Base-by-base conservation (phyloP, 1,140 invertebrate species). In the Heliconius melpomene region DNA sequence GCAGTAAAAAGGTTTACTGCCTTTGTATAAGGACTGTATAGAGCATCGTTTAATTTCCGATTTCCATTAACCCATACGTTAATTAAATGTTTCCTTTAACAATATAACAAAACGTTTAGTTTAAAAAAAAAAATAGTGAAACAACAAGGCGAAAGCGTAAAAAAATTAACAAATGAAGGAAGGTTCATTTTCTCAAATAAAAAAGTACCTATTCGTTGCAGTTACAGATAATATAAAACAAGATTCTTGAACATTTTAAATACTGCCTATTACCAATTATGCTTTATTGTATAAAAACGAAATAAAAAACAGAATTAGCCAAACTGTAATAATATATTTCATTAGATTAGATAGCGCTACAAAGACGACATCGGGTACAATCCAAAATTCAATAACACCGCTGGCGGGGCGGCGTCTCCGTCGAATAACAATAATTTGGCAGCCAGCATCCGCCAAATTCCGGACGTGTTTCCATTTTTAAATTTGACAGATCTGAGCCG, bases 351-450 rank as follows among this genome's bases (percentile, higher is more conserved):
- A 88, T 88, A 89, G 83, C 84, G 85, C 85, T 89, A 90, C 89
- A 91, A 90, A 90, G 84, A 86, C 87, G 86, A 83, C 88, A 86
- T 87, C 84, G 90, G 85, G 85, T 85, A 86, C 86, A 87, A 90
- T 90, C 83, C 86, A 84, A 90, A 91, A 92, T 92, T 92, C 90
- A 94, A 93, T 94, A 93, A 93, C 89, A 91, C 84, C 82, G 86
- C 81, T 81, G 84, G 79, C 82, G 84, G 77, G 84, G 85, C 79
- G 87, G 84, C 81, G 89, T 86, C 86, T 87, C 87, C 82, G 86
- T 77, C 88, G 90, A 94, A 93, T 93, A 93, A 91, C 89, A 94
- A 93, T 93, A 91, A 93, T 93, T 93, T 93, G 91, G 90, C 90
- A 91, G 86, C 87, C 87, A 88, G 85, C 87, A 90, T 91, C 88